These are phyloP conservation scores for Thera obeliscata DNA, from an alignment of 2,888 invertebrate genomes.

Conservation along the genomic window DNA sequence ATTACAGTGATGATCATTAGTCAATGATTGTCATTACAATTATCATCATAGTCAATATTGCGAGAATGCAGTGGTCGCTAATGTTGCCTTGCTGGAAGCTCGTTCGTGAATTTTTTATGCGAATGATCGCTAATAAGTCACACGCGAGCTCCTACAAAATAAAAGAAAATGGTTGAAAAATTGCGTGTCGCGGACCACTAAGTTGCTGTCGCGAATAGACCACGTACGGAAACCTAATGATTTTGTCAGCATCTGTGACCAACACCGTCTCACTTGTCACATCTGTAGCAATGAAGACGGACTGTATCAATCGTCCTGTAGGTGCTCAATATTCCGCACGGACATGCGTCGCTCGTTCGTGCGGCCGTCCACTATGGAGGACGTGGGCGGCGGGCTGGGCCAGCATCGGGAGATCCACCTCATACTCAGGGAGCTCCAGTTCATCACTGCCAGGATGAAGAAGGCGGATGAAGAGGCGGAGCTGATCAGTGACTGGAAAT, in stretches of 20 bases:
- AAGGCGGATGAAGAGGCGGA: constrained; percentile 97
- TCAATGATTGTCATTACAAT: no score
- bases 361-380: constrained; percentile 92
- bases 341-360: constrained; percentile 86
- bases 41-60: no score
- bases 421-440: constrained; percentile 96
- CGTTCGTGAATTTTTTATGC: no score
- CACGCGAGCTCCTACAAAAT: no score
- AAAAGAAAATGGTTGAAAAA: no score
- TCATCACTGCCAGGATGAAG: constrained; percentile 97
- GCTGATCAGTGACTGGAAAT: constrained; percentile 98
- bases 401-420: constrained; percentile 94
- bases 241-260: not conserved
- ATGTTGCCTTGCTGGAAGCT: no score
- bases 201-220: no score
- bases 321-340: constrained; percentile 81
- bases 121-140: no score
- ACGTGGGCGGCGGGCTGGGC: constrained; percentile 85
- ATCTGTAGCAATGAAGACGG: constrained; percentile 35
- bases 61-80: no score
- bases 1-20: no score
- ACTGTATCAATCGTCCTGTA: constrained; percentile 43
- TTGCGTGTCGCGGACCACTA: no score
- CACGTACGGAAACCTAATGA: no score
- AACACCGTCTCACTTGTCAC: constrained; percentile 34